Evolutionary conservation across 2,888 invertebrate genomes (phyloP).

Genomic region (Platycheirus rosarum): DNA sequence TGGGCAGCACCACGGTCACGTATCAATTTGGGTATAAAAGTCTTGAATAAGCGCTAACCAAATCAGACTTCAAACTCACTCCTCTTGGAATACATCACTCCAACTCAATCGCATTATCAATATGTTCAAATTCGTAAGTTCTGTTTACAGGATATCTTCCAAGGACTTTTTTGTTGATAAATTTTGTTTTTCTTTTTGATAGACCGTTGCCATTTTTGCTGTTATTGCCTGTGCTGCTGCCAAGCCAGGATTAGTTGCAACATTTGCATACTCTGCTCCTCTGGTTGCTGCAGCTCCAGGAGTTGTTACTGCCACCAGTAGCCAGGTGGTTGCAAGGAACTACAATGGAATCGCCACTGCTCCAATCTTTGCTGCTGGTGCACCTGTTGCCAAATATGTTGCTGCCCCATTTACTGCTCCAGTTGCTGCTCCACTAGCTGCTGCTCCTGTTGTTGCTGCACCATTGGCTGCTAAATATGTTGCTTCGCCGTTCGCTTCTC

Average conservation of each 20-base stretch:
- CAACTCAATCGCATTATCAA: conserved; percentile 19
- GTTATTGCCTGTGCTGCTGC: conserved; percentile 63
- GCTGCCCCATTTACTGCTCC: conserved; percentile 25
- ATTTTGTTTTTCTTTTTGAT: neutral
- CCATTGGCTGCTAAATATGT: conserved; percentile 10
- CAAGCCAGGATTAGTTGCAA: conserved; percentile 63
- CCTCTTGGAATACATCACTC: conserved; percentile 12
- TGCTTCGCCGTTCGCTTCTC: conserved; percentile 16
- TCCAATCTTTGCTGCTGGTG: conserved; percentile 85
- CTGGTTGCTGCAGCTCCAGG: conserved; percentile 54
- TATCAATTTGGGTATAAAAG: conserved; percentile 30
- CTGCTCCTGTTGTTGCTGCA: conserved; percentile 12
- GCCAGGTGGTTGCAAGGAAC: conserved; percentile 58
- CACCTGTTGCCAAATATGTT: conserved; percentile 11
- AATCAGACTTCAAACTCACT: conserved; percentile 12
- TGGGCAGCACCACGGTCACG: conserved; percentile 13
- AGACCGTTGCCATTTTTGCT: conserved; percentile 66
- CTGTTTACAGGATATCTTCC: neutral
- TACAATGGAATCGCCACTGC: conserved; percentile 60
- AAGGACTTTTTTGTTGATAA: neutral
- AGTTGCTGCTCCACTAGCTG: conserved; percentile 7
- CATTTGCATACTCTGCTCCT: conserved; percentile 76
- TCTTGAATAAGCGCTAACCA: conserved; percentile 8
- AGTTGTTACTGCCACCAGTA: conserved; percentile 80
- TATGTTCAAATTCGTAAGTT: conserved; percentile 55